Evolutionary conservation across 2,113 vertebrate genomes (phyloP).

Genomic region (Anseranas semipalmata): DNA sequence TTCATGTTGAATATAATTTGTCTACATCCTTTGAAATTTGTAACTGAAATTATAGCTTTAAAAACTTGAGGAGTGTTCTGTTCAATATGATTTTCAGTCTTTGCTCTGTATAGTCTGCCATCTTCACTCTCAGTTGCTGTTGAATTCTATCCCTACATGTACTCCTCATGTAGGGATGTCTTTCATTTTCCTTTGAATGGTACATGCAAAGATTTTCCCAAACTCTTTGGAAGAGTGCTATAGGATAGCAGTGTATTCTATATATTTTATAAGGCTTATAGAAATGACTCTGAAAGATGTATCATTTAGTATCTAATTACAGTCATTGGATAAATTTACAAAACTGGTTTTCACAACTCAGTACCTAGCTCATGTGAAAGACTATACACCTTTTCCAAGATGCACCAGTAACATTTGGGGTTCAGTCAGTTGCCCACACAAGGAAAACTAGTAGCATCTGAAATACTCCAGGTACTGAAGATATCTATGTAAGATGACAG

Average conservation of each 20-base stretch:
- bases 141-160: neutral
- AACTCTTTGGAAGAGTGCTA: neutral
- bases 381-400: neutral
- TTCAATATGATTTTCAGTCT: neutral
- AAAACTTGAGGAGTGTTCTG: neutral
- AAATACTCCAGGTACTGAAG: neutral
- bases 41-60: neutral
- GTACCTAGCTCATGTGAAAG: neutral
- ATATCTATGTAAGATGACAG: neutral
- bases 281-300: neutral
- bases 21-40: neutral
- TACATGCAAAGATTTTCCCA: neutral
- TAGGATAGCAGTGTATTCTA: neutral
- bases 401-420: neutral
- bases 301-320: neutral
- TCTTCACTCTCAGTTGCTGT: neutral
- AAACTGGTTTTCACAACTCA: neutral
- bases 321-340: neutral
- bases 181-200: neutral
- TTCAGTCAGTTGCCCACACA: neutral
- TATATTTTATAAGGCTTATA: neutral
- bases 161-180: neutral
- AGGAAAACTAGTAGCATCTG: neutral
- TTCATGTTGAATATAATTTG: neutral
- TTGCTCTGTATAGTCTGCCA: neutral